These are phyloP conservation scores for Galendromus occidentalis DNA, from an alignment of 1,140 invertebrate species.

Conservation along the genomic window DNA sequence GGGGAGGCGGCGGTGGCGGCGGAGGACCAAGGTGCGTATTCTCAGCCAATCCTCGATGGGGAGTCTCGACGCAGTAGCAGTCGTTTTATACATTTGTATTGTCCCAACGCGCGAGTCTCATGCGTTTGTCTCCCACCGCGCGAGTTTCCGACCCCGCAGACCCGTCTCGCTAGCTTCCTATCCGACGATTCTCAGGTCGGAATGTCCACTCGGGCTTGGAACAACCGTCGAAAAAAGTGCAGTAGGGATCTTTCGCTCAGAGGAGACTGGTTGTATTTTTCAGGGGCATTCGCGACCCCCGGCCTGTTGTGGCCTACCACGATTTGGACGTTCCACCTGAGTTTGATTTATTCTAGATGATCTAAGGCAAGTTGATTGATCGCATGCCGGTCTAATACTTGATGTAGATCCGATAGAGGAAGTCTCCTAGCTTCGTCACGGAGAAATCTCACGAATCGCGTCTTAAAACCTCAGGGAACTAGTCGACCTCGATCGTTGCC, in stretches of 20 bases:
- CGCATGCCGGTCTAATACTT: not conserved
- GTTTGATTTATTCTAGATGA: conserved; percentile 41
- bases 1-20: conserved; percentile 8
- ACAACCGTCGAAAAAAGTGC: not conserved
- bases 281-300: conserved; percentile 30
- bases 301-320: conserved; percentile 54
- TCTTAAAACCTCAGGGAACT: not conserved
- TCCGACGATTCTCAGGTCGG: not conserved
- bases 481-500: not conserved
- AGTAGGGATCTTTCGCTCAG: conserved; percentile 4
- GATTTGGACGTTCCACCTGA: conserved; percentile 59
- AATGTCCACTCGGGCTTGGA: too few relatives aligned
- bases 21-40: conserved; percentile 15
- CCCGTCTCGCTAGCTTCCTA: conserved; percentile 6
- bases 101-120: not conserved
- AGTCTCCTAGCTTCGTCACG: not conserved
- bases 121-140: too few relatives aligned
- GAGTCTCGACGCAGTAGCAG: not conserved
- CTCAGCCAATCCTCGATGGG: conserved; percentile 12
- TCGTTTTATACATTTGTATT: conserved; percentile 5
- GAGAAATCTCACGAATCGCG: not conserved
- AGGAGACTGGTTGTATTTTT: conserved; percentile 18
- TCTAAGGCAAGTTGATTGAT: not conserved
- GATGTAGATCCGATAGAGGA: not conserved
- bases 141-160: too few relatives aligned